A percentile compares a stretch with the other conserved stretches of the same genome.
Conservation (phyloP, 2,888 invertebrate species). For the Cephus sareptanus region DNA sequence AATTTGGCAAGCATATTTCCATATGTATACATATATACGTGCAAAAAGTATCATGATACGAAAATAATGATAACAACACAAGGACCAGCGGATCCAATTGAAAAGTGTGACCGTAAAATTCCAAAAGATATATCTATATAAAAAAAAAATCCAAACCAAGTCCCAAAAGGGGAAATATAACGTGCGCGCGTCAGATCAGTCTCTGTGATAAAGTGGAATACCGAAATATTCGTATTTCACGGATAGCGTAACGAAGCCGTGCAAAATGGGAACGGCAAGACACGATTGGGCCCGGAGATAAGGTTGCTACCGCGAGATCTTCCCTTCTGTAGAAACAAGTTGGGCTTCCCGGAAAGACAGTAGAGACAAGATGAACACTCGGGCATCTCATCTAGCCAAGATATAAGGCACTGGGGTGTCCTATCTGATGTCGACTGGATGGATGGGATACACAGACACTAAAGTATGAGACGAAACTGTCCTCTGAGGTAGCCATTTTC, state of each 20-base stretch:
- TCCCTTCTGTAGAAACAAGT: conserved; percentile 32
- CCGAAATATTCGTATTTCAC: background rate
- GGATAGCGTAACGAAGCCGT: conserved; percentile 38
- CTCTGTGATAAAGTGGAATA: background rate
- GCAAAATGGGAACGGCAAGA: conserved; percentile 49
- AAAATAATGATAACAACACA: background rate
- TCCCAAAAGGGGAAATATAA: background rate
- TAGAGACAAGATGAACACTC: conserved; percentile 43
- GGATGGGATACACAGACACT: conserved; percentile 46
- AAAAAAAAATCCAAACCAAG: background rate
- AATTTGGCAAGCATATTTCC: background rate
- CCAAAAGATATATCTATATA: background rate
- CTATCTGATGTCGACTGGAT: conserved; percentile 30
- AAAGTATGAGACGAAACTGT: conserved; percentile 50
- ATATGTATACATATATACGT: no score
- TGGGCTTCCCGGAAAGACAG: conserved; percentile 55
- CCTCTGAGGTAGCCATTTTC: conserved; percentile 23
- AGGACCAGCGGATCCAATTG: conserved; percentile 6
- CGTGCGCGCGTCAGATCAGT: background rate
- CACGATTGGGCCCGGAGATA: conserved; percentile 54
- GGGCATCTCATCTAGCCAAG: conserved; percentile 52
- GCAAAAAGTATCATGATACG: background rate
- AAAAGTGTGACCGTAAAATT: conserved; percentile 18
- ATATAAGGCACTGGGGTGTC: conserved; percentile 48
- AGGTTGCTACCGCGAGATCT: conserved; percentile 49